These are phyloP conservation scores for Xestia c-nigrum DNA, from an alignment of 2,888 invertebrate genomes.

Conservation along the genomic window DNA sequence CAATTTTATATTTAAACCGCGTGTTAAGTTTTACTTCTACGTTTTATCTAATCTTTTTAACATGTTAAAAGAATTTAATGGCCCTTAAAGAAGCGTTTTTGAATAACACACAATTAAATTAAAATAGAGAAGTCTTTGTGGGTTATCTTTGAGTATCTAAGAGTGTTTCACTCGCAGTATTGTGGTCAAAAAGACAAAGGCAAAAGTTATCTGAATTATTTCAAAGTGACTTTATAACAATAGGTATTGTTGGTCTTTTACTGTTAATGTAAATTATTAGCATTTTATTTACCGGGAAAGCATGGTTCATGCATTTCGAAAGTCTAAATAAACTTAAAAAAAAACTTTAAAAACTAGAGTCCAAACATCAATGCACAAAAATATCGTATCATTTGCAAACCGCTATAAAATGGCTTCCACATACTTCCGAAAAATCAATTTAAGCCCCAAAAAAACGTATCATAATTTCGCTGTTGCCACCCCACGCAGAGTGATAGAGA, in stretches of 20 bases:
- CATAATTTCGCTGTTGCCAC: constrained; percentile 88
- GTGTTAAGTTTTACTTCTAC: constrained; percentile 24
- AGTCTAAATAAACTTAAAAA: background rate
- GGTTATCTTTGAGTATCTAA: constrained; percentile 44
- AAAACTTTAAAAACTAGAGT: constrained; percentile 21
- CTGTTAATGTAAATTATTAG: background rate
- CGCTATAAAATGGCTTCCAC: constrained; percentile 86
- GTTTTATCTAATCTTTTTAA: constrained; percentile 44
- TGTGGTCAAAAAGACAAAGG: constrained; percentile 32
- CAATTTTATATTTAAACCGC: constrained; percentile 19
- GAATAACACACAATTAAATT: constrained; percentile 56
- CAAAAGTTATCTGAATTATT: constrained; percentile 23
- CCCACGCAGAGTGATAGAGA: constrained; percentile 83
- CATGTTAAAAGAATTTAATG: constrained; percentile 58
- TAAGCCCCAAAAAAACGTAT: constrained; percentile 88
- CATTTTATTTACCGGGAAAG: background rate
- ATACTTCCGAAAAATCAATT: constrained; percentile 89
- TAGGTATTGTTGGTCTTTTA: constrained; percentile 14
- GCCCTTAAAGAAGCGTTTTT: constrained; percentile 28
- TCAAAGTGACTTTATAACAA: constrained; percentile 22
- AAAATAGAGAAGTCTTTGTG: constrained; percentile 23
- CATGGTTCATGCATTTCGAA: background rate
- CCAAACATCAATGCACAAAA: constrained; percentile 31
- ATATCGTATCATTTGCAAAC: constrained; percentile 62
- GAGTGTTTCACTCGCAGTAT: constrained; percentile 13